A percentile compares a stretch with the other conserved stretches of the same genome.
These are phyloP conservation scores for Gasterosteus aculeatus DNA, from an alignment of 2,113 vertebrate genomes.

Conservation along the genomic window DNA sequence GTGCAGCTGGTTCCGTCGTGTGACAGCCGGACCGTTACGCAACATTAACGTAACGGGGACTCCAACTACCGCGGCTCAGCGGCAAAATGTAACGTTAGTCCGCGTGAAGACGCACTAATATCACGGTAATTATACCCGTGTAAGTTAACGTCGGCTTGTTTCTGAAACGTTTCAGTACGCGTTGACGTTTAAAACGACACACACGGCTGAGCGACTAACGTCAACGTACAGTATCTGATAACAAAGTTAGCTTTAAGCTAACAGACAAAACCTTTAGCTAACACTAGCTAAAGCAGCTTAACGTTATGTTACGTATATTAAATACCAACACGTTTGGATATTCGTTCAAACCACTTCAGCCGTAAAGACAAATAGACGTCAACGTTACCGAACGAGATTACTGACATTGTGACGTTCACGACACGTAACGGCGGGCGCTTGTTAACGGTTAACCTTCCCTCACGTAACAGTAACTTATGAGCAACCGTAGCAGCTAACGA, in stretches of 20 bases:
- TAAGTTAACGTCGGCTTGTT: accelerated
- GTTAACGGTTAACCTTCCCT: slow-evolving; percentile 1
- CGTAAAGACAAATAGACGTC: accelerated
- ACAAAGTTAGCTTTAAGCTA: slow-evolving; percentile 1
- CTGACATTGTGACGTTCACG: background rate
- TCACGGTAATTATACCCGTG: background rate
- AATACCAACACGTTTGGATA: background rate
- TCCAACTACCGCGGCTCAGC: background rate
- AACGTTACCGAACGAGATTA: accelerated
- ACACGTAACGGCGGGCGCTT: background rate
- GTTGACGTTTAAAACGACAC: background rate
- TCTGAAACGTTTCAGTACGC: background rate
- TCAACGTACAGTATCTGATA: background rate
- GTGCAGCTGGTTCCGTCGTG: background rate
- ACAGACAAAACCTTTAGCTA: background rate
- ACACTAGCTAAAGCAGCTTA: background rate
- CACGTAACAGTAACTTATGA: slow-evolving; percentile 23
- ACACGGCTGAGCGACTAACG: too few species aligned
- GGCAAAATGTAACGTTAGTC: too few species aligned
- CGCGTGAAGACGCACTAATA: background rate
- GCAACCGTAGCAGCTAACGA: slow-evolving; percentile 28
- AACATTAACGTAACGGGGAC: slow-evolving; percentile 4
- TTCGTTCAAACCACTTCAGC: background rate
- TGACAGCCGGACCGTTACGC: slow-evolving; percentile 16
- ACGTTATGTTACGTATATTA: background rate